Percentiles rank a stretch among this genome's conserved stretches.
These are phyloP conservation scores for human DNA, from an alignment of 2,113 vertebrate genomes.

Conservation along the genomic window DNA sequence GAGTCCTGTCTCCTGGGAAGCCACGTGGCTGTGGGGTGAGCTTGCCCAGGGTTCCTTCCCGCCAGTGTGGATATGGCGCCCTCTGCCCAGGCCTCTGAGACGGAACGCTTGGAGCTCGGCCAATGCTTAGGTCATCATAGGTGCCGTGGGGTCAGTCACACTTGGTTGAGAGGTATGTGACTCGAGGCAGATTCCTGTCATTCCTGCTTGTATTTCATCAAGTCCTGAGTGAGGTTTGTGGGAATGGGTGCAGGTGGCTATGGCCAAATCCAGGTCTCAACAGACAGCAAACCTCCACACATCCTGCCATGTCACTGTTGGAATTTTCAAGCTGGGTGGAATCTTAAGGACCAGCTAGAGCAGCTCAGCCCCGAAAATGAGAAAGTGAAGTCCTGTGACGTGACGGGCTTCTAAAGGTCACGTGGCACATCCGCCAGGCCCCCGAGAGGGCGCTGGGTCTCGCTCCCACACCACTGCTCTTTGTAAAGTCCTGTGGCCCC, in stretches of 20 bases:
- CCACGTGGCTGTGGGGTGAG: neutral
- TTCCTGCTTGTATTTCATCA: too few relatives aligned
- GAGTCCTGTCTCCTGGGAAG: neutral
- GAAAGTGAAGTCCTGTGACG: too few relatives aligned
- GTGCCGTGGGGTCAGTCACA: rapidly evolving
- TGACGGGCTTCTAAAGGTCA: neutral
- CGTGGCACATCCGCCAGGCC: rapidly evolving
- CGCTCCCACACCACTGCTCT: neutral
- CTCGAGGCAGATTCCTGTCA: neutral
- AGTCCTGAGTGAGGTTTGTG: rapidly evolving
- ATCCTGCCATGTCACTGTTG: neutral
- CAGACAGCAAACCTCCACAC: neutral
- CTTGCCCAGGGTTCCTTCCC: neutral
- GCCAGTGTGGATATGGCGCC: too few relatives aligned
- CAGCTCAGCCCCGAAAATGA: too few relatives aligned
- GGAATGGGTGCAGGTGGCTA: too few relatives aligned
- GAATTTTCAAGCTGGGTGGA: neutral
- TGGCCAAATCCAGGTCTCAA: neutral
- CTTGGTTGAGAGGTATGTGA: too few relatives aligned
- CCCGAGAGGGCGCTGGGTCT: too few relatives aligned
- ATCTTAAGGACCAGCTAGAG: neutral
- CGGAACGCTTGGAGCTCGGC: rapidly evolving
- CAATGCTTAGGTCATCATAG: rapidly evolving
- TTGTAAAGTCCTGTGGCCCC: too few relatives aligned
- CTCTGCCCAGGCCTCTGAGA: neutral